Evolutionary conservation across 2,797 vertebrate genomes (phyloP).

Genomic region (Phalanger gymnotis): DNA sequence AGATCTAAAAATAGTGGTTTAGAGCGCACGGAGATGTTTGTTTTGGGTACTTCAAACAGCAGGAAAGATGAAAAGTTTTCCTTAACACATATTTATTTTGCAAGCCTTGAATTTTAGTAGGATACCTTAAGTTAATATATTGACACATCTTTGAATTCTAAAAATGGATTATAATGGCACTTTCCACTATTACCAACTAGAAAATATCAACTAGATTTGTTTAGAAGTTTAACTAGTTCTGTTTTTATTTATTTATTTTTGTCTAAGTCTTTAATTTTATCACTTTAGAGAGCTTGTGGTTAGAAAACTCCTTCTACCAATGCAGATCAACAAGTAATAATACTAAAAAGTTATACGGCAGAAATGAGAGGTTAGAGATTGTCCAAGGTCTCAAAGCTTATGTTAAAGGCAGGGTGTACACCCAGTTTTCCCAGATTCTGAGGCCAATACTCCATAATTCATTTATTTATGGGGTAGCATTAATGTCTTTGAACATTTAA

Average conservation of each 20-base stretch:
- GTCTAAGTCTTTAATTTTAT: not conserved
- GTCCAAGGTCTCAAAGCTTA: not conserved
- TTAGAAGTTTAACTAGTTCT: not conserved
- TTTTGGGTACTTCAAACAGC: slow-evolving; percentile 50
- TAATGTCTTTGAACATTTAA: not conserved
- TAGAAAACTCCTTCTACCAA: not conserved
- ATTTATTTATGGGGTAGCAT: not conserved
- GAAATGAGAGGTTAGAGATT: not conserved
- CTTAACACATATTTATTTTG: slow-evolving; percentile 62
- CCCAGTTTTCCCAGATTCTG: not conserved
- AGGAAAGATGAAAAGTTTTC: slow-evolving; percentile 35
- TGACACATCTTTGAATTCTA: slow-evolving; percentile 12
- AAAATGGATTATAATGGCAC: not conserved
- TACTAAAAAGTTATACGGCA: not conserved
- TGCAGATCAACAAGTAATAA: not conserved
- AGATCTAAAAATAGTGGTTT: slow-evolving; percentile 46
- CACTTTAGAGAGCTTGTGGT: not conserved
- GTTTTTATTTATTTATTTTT: not conserved
- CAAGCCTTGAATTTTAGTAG: not conserved
- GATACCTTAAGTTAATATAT: not conserved
- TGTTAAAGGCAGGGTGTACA: not conserved
- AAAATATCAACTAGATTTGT: not conserved
- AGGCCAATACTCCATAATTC: not conserved
- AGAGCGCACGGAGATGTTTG: slow-evolving; percentile 55
- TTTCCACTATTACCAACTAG: not conserved